Percentiles rank a stretch among this genome's conserved stretches.
phyloP scores from a whole-genome alignment of 2,113 vertebrate species.

The Sterrhoptilus dennistouni region DNA sequence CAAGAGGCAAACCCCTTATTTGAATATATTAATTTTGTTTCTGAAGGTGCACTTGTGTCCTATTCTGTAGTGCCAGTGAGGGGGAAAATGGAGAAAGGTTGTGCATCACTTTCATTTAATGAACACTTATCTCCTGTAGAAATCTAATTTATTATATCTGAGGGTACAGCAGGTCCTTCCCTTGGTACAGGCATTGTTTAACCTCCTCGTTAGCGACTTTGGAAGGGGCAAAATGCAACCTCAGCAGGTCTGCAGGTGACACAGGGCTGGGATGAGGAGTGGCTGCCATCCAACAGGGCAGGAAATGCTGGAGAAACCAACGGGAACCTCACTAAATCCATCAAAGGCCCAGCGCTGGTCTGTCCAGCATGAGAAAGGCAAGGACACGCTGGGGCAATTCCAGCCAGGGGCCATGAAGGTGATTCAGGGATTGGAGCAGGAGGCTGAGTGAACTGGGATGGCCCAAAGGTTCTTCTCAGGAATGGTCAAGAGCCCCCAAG shows the following conservation, averaged over 20 bases:
- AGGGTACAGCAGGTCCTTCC: not conserved
- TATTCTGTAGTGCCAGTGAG: not conserved
- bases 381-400: not conserved
- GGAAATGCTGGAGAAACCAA: not conserved
- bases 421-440: not conserved
- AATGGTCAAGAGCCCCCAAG: not conserved
- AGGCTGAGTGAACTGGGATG: not conserved
- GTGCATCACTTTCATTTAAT: not conserved
- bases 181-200: not conserved
- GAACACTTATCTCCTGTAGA: not conserved
- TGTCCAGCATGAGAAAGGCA: not conserved
- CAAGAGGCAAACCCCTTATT: not conserved
- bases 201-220: fast-evolving
- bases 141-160: not conserved
- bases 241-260: not conserved
- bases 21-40: not conserved
- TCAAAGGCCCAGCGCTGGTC: not conserved
- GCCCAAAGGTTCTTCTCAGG: not conserved
- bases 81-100: not conserved
- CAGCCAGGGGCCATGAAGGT: fast-evolving
- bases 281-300: not conserved
- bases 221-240: not conserved
- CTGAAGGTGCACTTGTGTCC: not conserved
- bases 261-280: not conserved
- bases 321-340: not conserved